A percentile compares a stretch with the other conserved stretches of the same genome.
These are phyloP conservation scores for Glyptemys insculpta DNA, from an alignment of 2,797 vertebrate genomes.

Conservation along the genomic window DNA sequence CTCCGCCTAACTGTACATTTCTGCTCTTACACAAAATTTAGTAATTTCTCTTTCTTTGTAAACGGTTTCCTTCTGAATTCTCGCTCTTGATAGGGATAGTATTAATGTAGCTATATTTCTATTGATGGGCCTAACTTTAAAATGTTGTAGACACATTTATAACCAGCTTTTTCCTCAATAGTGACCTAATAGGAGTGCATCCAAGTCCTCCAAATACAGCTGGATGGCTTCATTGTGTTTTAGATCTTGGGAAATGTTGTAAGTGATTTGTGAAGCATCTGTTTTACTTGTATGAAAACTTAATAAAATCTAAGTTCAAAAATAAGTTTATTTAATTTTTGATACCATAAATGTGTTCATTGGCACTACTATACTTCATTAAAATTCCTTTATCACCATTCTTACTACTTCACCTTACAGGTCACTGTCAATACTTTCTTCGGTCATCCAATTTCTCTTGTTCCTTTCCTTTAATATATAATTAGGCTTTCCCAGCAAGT, in stretches of 20 bases:
- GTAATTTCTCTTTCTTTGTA: neutral
- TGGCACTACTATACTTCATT: neutral
- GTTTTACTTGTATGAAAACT: neutral
- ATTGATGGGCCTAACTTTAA: neutral
- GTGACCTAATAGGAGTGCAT: neutral
- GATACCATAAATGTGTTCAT: neutral
- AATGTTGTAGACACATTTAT: neutral
- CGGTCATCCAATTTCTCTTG: neutral
- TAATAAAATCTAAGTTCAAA: neutral
- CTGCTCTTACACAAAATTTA: neutral
- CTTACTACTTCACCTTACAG: neutral
- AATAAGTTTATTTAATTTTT: neutral
- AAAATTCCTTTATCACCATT: neutral
- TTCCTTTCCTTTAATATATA: neutral
- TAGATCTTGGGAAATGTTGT: neutral
- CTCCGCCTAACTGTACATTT: neutral
- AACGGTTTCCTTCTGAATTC: neutral
- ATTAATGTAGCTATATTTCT: neutral
- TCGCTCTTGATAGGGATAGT: neutral
- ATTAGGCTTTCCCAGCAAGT: neutral
- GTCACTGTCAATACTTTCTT: neutral
- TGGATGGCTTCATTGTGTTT: neutral
- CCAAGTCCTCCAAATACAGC: neutral
- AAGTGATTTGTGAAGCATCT: neutral
- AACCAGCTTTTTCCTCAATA: neutral